These are phyloP conservation scores for Heliconius hermathena DNA, from an alignment of 1,140 invertebrate genomes.

Conservation along the genomic window DNA sequence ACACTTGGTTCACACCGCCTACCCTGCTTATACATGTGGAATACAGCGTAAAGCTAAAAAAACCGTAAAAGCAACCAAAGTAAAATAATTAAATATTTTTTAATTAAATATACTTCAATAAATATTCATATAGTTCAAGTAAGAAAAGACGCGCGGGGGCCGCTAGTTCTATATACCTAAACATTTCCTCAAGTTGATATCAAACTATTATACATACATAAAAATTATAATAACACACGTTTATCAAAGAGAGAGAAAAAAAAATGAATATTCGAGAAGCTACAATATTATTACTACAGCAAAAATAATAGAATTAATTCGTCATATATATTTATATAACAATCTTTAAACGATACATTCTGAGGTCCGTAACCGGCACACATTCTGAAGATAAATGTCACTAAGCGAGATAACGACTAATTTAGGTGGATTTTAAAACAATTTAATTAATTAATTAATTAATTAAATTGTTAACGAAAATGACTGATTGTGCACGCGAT, in stretches of 20 bases:
- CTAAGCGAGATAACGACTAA: slow-evolving; percentile 52
- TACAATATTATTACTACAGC: neutral
- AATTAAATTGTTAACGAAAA: neutral
- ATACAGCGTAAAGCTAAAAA: too few species aligned
- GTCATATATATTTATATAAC: slow-evolving; percentile 29
- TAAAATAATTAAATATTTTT: too few species aligned
- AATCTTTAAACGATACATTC: slow-evolving; percentile 26
- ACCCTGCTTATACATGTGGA: too few species aligned
- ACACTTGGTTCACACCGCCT: too few species aligned
- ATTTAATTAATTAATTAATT: neutral
- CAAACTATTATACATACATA: neutral
- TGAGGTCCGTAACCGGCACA: slow-evolving; percentile 58
- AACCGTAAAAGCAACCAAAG: too few species aligned
- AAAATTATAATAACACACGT: neutral
- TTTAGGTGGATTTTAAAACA: neutral
- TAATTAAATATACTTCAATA: too few species aligned
- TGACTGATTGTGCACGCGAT: too few species aligned
- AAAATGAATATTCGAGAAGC: slow-evolving; percentile 1
- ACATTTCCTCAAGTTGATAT: neutral
- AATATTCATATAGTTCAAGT: too few species aligned
- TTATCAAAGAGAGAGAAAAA: neutral
- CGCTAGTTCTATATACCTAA: too few species aligned
- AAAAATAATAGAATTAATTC: slow-evolving; percentile 1
- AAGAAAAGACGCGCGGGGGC: too few species aligned
- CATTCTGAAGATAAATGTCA: slow-evolving; percentile 61